phyloP scores from a whole-genome alignment of 2,888 invertebrate genomes.

The Eristalinus aeneus region DNA sequence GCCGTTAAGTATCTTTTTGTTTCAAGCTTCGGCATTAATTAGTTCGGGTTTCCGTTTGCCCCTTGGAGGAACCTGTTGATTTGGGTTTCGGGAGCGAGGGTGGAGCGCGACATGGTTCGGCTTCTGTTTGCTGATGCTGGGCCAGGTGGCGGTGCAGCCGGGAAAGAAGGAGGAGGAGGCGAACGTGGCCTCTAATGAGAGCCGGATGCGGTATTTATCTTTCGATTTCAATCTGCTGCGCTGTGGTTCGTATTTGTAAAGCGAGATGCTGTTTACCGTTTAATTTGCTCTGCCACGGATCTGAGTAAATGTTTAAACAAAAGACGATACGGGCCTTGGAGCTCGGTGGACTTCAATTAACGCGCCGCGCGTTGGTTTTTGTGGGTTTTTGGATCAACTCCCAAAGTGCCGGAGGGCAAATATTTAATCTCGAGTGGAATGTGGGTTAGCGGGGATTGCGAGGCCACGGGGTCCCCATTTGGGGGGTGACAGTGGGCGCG shows the following conservation, averaged over 20 bases:
- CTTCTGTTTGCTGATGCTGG: conserved; percentile 61
- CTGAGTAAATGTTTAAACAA: conserved; percentile 68
- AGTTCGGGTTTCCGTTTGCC: conserved; percentile 7
- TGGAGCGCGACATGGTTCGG: not conserved
- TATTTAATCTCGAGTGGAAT: conserved; percentile 56
- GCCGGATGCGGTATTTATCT: conserved; percentile 68
- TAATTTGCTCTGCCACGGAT: conserved; percentile 59
- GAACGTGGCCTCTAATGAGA: conserved; percentile 55
- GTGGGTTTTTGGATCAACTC: conserved; percentile 52
- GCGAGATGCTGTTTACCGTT: conserved; percentile 49
- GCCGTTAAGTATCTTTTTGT: conserved; percentile 20
- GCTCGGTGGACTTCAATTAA: conserved; percentile 53
- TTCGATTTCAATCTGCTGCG: conserved; percentile 50
- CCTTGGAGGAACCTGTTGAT: conserved; percentile 55
- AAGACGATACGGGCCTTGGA: conserved; percentile 13
- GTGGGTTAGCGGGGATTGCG: conserved; percentile 21
- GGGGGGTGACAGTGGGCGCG: not conserved
- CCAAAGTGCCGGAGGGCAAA: conserved; percentile 58
- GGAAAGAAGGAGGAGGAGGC: not conserved
- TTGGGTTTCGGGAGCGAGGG: not conserved
- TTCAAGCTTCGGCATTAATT: conserved; percentile 56
- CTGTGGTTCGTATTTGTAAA: conserved; percentile 30
- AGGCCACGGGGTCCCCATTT: not conserved
- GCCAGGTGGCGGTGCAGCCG: no score
- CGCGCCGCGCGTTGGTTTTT: not conserved